Evolutionary conservation across 2,113 vertebrate genomes (phyloP).

Genomic region (Cololabis saira): DNA sequence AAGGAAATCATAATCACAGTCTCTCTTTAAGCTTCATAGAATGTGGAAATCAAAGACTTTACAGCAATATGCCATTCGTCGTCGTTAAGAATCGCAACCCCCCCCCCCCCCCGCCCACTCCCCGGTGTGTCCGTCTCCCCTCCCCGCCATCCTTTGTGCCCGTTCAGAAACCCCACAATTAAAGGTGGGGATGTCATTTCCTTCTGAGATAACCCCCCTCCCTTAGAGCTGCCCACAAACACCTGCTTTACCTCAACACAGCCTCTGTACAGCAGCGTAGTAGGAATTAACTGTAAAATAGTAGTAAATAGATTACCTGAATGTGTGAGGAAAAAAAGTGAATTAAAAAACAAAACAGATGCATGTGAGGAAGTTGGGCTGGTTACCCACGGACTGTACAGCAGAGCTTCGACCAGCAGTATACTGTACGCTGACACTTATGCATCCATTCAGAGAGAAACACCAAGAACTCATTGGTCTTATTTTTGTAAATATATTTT

Average conservation of each 20-base stretch:
- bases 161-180: not conserved
- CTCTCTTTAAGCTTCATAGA: conserved; percentile 65
- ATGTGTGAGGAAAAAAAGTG: conserved; percentile 54
- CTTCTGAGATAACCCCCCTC: conserved; percentile 13
- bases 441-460: conserved; percentile 62
- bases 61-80: conserved; percentile 77
- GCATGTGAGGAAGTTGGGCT: conserved; percentile 73
- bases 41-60: conserved; percentile 71
- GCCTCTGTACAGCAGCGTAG: conserved; percentile 69
- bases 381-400: conserved; percentile 78
- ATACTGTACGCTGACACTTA: conserved; percentile 63
- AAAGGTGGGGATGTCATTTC: conserved; percentile 15
- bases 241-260: conserved; percentile 71
- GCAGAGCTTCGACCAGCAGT: conserved; percentile 61
- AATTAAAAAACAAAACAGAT: conserved; percentile 4
- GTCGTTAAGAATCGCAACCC: conserved; percentile 30
- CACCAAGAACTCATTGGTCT: conserved; percentile 53
- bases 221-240: conserved; percentile 56
- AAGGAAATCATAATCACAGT: conserved; percentile 51
- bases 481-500: conserved; percentile 73
- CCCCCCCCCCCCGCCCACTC: conserved; percentile 19
- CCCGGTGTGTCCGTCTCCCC: conserved; percentile 3
- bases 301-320: conserved; percentile 65
- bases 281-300: conserved; percentile 70
- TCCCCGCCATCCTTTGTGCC: conserved; percentile 18